Base-by-base conservation (phyloP, 53 echinoderm and acorn worm species). In the Echinometra lucunter region DNA sequence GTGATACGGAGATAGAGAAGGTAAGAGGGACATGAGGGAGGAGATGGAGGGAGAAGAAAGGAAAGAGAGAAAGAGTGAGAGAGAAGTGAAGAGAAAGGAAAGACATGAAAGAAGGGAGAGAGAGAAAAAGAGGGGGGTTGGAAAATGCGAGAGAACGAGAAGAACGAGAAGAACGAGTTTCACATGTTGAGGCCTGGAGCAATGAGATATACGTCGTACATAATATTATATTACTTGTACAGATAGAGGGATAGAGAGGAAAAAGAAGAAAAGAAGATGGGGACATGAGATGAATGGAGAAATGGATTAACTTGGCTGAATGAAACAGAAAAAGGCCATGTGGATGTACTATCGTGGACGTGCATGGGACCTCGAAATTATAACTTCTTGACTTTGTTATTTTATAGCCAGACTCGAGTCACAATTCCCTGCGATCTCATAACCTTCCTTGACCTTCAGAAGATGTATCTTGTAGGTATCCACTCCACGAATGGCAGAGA, bases 301-400 rank as follows among this genome's bases (percentile, higher is more conserved):
- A 21, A 85, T 49, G 19, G 28, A 85, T 85, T 85, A 85, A 49
- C 85, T 85, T 4, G 85, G 49, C 11, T 47, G 85, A 85, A 85
- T 45, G 85, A 85, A 47, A 27, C 53, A n/a, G n/a, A 25, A 47
- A n/a, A 85, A 85, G 28, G n/a, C 15, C 45, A 78, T 42, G 78
- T 40, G 19, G 78, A 38, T 78, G 42, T 40, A 78, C 78, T 78
- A 35, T 78, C 28, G 27, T 45, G 1, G 45, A 10, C 81, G 49
- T 28, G 85, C 85, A 85, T 4, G 13, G 30, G 28, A 85, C 85
- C 85, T 85, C 37, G 25, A 49, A 49, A 49, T 85, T 49, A 47
- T 85, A 17, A 85, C 85, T 85, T 85, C 85, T 49, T n/a, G 45
- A 6, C 49, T 28, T 9, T 85, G 85, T 85, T 85, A 21, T 85